Percentiles rank a stretch among this genome's conserved stretches.
Evolutionary conservation across 2,888 invertebrate species (phyloP).

Genomic region (Apodemia duryi): DNA sequence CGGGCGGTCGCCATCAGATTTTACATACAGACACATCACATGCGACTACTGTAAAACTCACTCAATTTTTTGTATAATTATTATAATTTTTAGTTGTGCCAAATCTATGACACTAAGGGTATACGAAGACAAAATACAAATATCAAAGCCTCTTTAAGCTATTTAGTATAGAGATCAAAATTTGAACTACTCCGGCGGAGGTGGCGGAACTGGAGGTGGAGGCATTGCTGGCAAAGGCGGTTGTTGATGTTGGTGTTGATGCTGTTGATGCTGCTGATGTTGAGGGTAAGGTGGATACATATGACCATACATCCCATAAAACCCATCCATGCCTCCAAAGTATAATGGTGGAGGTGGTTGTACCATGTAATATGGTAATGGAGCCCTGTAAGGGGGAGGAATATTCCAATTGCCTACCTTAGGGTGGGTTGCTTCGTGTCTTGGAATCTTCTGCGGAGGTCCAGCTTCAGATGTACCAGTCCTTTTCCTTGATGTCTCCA

Average conservation of each 20-base stretch:
- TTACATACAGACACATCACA: too few species aligned
- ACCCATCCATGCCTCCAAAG: constrained; percentile 45
- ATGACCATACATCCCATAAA: constrained; percentile 45
- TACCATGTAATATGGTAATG: constrained; percentile 60
- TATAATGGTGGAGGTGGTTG: constrained; percentile 62
- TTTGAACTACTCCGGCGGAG: constrained; percentile 68
- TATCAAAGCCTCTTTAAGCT: constrained; percentile 6
- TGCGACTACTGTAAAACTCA: too few species aligned
- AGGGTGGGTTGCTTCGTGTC: constrained; percentile 55
- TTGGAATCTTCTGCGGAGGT: constrained; percentile 49
- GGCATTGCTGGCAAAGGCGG: constrained; percentile 80
- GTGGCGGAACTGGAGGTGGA: constrained; percentile 81
- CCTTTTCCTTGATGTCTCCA: constrained; percentile 69
- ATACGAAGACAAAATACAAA: neutral
- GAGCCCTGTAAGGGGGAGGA: constrained; percentile 52
- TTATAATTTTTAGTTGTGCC: too few species aligned
- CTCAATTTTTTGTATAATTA: too few species aligned
- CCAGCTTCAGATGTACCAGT: constrained; percentile 48
- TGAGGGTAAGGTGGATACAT: constrained; percentile 48
- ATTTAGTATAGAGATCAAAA: constrained; percentile 4
- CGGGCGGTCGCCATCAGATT: too few species aligned
- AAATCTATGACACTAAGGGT: too few species aligned
- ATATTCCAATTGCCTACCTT: constrained; percentile 65
- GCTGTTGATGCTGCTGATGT: constrained; percentile 22
- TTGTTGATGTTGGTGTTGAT: constrained; percentile 36